Evolutionary conservation across 1,140 invertebrate species (phyloP), one percentile per base, ranked within the genome.

Genomic region (Aphelinus certus): DNA sequence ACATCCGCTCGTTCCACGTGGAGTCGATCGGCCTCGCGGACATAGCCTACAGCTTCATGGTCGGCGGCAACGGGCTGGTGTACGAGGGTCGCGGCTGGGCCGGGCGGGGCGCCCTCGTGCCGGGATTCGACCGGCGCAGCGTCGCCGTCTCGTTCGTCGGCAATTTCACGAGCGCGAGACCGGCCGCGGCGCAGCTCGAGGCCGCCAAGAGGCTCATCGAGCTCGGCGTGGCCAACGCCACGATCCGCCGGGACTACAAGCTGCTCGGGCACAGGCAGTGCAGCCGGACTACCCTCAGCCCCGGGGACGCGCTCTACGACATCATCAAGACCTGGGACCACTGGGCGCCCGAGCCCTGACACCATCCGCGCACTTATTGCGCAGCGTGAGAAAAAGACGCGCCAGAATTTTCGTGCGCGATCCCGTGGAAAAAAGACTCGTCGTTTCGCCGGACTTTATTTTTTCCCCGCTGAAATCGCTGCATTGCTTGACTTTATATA

Each of bases 1-100:
- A 85, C 1, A 92, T 94, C 42, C 94, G 95, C 83, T 90, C 85
- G 7, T 94, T 91, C 79, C 94, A 95, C 83, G 92, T 95, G 67
- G 91, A 94, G 90, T 90, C 1, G 88, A 85, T 0, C 0, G 10
- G 46, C n/a, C 93, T 90, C 90, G 91, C 79, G 87, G 94, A 87
- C 91, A 95, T 89, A 82, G 92, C 83, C 1, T 94, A 93, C 80
- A 95, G 91, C 83, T 96, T 96, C 83, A 90, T 92, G 10, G 89
- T 95, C 6, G 95, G 95, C 2, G 93, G 93, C 10, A 93, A 96
- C 73, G 94, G 94, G 1, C 87, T 89, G 7, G 91, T 91, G 7
- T 96, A 95, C 79, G 90, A 92, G 76, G 95, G 94, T 2, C 89
- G 94, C 49, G 93, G 93, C 1, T 96, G 94, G 92, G 89, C 91